These are phyloP conservation scores for Pachyseris speciosa DNA, from an alignment of 64 coral and sea anemone species.

Conservation along the genomic window DNA sequence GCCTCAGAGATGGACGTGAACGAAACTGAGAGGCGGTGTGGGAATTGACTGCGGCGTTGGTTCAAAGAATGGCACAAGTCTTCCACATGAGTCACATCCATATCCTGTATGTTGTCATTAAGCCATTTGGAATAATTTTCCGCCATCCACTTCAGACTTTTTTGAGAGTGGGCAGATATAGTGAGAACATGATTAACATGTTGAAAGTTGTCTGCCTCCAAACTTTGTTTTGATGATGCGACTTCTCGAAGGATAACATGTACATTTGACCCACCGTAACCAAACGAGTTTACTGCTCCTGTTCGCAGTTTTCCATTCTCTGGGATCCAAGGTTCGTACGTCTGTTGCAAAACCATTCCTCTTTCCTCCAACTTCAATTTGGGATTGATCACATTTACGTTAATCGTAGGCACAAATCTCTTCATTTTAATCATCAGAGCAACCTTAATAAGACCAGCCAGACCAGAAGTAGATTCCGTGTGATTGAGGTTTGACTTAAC, in stretches of 20 bases:
- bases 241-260: slow-evolving; percentile 69
- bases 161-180: slow-evolving; percentile 17
- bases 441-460: slow-evolving; percentile 78
- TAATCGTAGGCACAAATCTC: slow-evolving; percentile 74
- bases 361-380: slow-evolving; percentile 63
- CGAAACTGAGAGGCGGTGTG: slow-evolving; percentile 42
- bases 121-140: slow-evolving; percentile 24
- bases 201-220: background rate
- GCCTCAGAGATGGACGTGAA: slow-evolving; percentile 35
- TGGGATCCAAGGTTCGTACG: slow-evolving; percentile 28
- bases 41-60: slow-evolving; percentile 23
- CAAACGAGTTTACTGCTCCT: slow-evolving; percentile 66
- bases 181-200: slow-evolving; percentile 17
- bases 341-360: slow-evolving; percentile 52
- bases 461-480: slow-evolving; percentile 83
- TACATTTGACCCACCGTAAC: slow-evolving; percentile 69
- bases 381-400: slow-evolving; percentile 69
- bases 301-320: slow-evolving; percentile 46
- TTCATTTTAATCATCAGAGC: slow-evolving; percentile 75
- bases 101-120: background rate
- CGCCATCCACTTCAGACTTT: slow-evolving; percentile 39
- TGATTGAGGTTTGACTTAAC: slow-evolving; percentile 92
- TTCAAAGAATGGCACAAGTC: slow-evolving; percentile 64
- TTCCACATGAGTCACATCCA: background rate
- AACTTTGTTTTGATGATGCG: background rate